A percentile compares a stretch with the other conserved stretches of the same genome.
These are phyloP conservation scores for Planococcus citri DNA, from an alignment of 1,140 invertebrate genomes.

Conservation along the genomic window DNA sequence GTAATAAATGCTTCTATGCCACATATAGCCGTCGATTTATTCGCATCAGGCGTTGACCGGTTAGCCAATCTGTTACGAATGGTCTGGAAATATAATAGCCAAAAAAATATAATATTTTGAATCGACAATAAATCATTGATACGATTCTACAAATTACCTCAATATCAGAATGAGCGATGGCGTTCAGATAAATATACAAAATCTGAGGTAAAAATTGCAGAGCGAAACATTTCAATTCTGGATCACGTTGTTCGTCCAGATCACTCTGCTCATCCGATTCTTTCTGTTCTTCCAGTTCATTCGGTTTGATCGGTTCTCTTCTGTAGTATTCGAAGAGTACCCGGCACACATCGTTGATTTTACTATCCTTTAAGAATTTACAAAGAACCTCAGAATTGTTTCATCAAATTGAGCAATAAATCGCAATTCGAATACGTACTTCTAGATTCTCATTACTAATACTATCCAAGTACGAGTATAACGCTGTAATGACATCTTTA, in stretches of 20 bases:
- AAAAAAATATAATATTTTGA: slow-evolving; percentile 5
- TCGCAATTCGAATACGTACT: not conserved
- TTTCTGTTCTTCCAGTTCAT: no score
- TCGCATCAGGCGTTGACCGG: no score
- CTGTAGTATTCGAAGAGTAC: slow-evolving; percentile 80
- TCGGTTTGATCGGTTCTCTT: no score
- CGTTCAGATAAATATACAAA: slow-evolving; percentile 71
- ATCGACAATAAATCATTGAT: not conserved
- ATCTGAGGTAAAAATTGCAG: slow-evolving; percentile 76
- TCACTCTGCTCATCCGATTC: no score
- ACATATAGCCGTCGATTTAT: no score
- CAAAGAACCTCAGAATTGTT: not conserved
- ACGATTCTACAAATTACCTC: slow-evolving; percentile 39
- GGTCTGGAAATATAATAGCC: slow-evolving; percentile 10
- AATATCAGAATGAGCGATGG: slow-evolving; percentile 57
- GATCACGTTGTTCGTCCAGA: no score
- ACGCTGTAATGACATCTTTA: slow-evolving; percentile 58
- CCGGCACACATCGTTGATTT: slow-evolving; percentile 65
- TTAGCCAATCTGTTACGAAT: no score
- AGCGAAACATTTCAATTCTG: slow-evolving; percentile 63
- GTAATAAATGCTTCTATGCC: slow-evolving; percentile 75
- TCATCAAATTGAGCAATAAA: not conserved
- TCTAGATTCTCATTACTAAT: slow-evolving; percentile 26
- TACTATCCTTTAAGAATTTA: slow-evolving; percentile 39
- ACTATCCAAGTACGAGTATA: slow-evolving; percentile 57